Percentiles rank a stretch among this genome's conserved stretches.
phyloP scores from a whole-genome alignment of 2,888 invertebrate genomes.

The Drosophila yooni region DNA sequence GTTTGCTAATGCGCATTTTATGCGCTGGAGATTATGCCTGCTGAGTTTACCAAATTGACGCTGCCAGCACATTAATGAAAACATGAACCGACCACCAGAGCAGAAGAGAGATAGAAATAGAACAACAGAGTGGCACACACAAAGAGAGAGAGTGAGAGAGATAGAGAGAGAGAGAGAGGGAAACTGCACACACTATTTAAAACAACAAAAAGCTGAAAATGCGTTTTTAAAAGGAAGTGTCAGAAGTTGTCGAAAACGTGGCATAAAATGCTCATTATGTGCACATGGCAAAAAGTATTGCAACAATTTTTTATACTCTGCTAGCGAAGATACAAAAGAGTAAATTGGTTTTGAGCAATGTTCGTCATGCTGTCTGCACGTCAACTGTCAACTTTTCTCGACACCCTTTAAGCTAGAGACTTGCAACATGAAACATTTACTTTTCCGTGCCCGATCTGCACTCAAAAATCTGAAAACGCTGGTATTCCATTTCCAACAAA shows the following conservation, averaged over 20 bases:
- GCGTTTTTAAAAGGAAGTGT: slow-evolving; percentile 1
- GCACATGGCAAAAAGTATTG: neutral
- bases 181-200: neutral
- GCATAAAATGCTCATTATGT: slow-evolving; percentile 10
- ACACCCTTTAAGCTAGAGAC: neutral
- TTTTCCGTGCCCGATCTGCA: neutral
- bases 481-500: neutral
- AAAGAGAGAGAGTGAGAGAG: neutral
- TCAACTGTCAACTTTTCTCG: too few relatives aligned
- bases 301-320: neutral
- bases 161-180: neutral
- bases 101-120: neutral
- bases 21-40: slow-evolving; percentile 50
- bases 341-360: neutral
- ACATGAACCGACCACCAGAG: slow-evolving; percentile 4
- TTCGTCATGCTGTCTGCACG: neutral
- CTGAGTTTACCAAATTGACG: slow-evolving; percentile 47
- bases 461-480: neutral
- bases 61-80: slow-evolving; percentile 33
- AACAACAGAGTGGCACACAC: neutral
- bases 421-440: neutral
- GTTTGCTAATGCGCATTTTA: slow-evolving; percentile 74
- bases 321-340: neutral
- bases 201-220: neutral
- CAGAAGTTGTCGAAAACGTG: neutral